phyloP scores from a whole-genome alignment of 2,797 vertebrate genomes.

The Falco novaeseelandiae region DNA sequence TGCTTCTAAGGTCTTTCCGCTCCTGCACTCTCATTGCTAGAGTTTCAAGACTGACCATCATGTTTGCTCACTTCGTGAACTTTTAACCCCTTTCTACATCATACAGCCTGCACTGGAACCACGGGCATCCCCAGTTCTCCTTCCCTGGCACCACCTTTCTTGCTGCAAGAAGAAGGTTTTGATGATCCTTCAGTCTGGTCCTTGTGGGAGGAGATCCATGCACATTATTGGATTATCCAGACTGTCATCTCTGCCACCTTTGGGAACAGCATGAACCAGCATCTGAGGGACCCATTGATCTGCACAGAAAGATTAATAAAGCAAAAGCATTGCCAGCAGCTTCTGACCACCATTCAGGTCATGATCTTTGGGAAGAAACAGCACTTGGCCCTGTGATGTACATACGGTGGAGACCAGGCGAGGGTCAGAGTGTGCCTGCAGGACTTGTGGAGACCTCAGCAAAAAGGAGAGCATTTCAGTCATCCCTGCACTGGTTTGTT shows the following conservation, averaged over 20 bases:
- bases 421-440: not conserved
- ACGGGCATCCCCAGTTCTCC: not conserved
- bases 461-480: not conserved
- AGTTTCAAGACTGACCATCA: no score
- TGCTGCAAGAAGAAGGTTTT: not conserved
- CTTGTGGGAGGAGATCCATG: no score
- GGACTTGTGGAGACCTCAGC: not conserved
- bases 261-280: not conserved
- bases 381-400: rapidly evolving
- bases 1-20: no score
- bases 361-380: not conserved
- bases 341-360: not conserved
- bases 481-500: rapidly evolving
- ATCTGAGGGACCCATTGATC: not conserved
- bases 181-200: not conserved
- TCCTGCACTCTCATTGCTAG: no score
- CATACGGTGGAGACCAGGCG: not conserved
- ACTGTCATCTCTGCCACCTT: not conserved
- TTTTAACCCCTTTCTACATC: no score
- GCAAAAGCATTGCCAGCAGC: not conserved
- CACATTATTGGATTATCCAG: not conserved
- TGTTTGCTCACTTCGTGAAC: no score
- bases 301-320: not conserved
- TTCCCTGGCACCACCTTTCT: not conserved
- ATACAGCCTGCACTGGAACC: rapidly evolving